A percentile compares a stretch with the other conserved stretches of the same genome.
Conservation (phyloP, 2,797 vertebrate species). For the Alcedo atthis region DNA sequence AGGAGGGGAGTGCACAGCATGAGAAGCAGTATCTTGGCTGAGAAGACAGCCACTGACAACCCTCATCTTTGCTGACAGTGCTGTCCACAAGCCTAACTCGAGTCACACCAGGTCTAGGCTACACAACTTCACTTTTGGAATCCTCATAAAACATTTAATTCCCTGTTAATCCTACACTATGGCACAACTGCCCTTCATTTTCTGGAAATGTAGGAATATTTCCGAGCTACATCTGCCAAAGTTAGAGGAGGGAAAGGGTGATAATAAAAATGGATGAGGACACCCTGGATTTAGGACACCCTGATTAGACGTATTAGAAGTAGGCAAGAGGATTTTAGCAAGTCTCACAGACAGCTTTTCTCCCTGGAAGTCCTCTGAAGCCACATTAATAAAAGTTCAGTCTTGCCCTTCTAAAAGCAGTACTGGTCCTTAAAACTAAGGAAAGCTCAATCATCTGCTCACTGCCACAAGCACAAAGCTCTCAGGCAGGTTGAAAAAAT, state of each 20-base stretch:
- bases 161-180: not conserved
- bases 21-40: not conserved
- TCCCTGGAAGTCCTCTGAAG: not conserved
- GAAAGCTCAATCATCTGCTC: not conserved
- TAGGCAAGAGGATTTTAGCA: not conserved
- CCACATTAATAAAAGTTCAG: not conserved
- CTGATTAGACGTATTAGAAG: not conserved
- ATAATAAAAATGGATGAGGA: not conserved
- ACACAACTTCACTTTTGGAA: not conserved
- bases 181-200: not conserved
- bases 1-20: accelerated
- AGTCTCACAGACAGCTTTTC: not conserved
- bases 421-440: not conserved
- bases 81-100: not conserved
- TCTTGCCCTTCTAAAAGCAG: not conserved
- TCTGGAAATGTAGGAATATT: not conserved
- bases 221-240: not conserved
- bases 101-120: not conserved
- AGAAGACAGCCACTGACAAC: not conserved
- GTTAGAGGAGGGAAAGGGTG: not conserved
- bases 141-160: not conserved
- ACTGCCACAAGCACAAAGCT: not conserved
- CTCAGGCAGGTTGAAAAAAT: not conserved
- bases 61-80: not conserved
- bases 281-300: not conserved